These are phyloP conservation scores for Octonoba sinensis DNA, from an alignment of 2,888 invertebrate species.

Conservation along the genomic window DNA sequence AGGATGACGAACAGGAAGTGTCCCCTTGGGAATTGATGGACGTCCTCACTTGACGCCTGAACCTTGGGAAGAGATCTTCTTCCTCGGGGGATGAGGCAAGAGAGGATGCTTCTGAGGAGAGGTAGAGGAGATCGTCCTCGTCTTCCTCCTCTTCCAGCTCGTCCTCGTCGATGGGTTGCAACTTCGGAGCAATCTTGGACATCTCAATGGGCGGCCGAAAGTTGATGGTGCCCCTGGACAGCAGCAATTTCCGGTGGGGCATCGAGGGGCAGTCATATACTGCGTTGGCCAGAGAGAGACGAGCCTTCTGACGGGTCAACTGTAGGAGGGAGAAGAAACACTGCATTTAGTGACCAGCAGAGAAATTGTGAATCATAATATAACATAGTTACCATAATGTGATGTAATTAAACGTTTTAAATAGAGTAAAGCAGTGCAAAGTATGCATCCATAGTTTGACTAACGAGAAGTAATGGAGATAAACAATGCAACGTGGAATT, in stretches of 20 bases:
- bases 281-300: conserved; percentile 88
- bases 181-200: conserved; percentile 73
- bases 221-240: conserved; percentile 63
- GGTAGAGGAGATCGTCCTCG: conserved; percentile 42
- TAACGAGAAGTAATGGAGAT: too few species aligned
- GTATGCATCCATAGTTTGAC: too few species aligned
- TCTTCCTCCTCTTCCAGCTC: conserved; percentile 65
- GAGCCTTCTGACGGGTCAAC: conserved; percentile 85
- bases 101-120: conserved; percentile 36
- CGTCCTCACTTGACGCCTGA: conserved; percentile 8
- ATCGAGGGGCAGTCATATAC: conserved; percentile 90
- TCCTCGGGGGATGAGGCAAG: conserved; percentile 35
- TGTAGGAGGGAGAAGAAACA: conserved; percentile 16
- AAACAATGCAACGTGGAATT: too few species aligned
- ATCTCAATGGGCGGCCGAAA: conserved; percentile 73
- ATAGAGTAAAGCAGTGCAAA: too few species aligned
- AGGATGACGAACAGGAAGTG: not conserved
- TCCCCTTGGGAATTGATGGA: conserved; percentile 40
- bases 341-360: not conserved
- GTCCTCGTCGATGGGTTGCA: conserved; percentile 72
- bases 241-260: conserved; percentile 68
- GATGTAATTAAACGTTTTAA: too few species aligned
- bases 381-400: too few species aligned
- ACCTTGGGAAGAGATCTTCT: conserved; percentile 32
- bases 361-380: too few species aligned